These are phyloP conservation scores for Fratercula arctica DNA, from an alignment of 2,797 vertebrate genomes.

Conservation along the genomic window DNA sequence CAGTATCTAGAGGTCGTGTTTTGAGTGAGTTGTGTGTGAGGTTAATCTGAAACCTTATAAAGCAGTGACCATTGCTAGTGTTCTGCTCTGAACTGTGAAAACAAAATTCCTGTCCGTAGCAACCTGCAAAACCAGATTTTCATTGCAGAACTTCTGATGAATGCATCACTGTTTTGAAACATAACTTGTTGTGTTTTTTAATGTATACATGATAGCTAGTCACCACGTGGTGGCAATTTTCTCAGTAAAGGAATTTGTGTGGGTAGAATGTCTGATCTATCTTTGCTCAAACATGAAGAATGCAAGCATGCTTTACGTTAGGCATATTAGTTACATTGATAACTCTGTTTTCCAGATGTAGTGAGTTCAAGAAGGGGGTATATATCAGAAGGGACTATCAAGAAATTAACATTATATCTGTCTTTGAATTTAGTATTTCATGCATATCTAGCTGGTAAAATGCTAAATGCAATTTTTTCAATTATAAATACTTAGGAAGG, in stretches of 20 bases:
- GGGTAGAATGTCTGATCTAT: background rate
- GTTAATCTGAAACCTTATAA: background rate
- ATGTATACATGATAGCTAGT: fast-evolving
- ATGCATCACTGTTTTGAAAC: background rate
- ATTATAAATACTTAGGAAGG: slow-evolving; percentile 26
- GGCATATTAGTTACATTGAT: background rate
- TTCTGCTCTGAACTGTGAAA: background rate
- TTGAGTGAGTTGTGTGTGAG: background rate
- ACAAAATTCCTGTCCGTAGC: background rate
- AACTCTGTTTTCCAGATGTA: background rate
- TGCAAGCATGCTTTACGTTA: background rate
- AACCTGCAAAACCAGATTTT: background rate
- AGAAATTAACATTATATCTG: background rate
- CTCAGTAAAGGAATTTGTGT: background rate
- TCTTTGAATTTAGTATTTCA: background rate
- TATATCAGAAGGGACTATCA: background rate
- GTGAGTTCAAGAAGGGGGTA: background rate
- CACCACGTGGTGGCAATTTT: slow-evolving; percentile 11
- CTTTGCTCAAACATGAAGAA: background rate
- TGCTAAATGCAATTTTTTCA: slow-evolving; percentile 28
- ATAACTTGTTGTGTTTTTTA: background rate
- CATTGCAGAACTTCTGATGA: background rate
- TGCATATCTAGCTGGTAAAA: background rate
- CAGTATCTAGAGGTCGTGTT: background rate
- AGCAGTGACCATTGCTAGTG: background rate